These are phyloP conservation scores for Drosophila ogumai DNA, from an alignment of 1,140 invertebrate genomes.

Conservation along the genomic window DNA sequence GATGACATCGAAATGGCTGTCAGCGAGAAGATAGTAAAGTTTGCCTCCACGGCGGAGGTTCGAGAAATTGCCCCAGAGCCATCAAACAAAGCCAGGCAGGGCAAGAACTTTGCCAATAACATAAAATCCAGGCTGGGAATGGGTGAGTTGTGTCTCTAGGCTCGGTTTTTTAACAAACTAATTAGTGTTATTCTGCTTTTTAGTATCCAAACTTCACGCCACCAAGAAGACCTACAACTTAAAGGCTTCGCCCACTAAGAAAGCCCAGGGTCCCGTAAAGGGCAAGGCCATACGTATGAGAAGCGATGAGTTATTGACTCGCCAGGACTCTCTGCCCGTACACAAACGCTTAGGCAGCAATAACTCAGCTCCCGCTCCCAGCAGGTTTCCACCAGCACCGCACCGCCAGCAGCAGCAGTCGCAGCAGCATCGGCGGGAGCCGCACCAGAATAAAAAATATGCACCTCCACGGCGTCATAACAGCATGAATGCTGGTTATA, in stretches of 20 bases:
- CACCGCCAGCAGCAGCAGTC: constrained; percentile 13
- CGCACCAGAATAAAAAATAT: constrained; percentile 28
- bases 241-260: constrained; percentile 68
- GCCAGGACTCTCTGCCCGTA: constrained; percentile 69
- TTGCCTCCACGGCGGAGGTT: constrained; percentile 81
- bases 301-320: constrained; percentile 72
- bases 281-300: constrained; percentile 73
- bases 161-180: background rate
- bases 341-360: constrained; percentile 60
- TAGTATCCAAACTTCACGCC: constrained; percentile 71
- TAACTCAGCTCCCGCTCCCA: background rate
- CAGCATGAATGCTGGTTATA: constrained; percentile 55
- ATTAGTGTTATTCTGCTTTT: background rate
- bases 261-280: constrained; percentile 57
- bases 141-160: constrained; percentile 34
- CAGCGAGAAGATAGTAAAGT: constrained; percentile 79
- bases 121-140: constrained; percentile 77
- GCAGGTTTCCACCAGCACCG: constrained; percentile 15
- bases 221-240: constrained; percentile 76
- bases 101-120: constrained; percentile 60
- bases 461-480: constrained; percentile 32
- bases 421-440: constrained; percentile 18
- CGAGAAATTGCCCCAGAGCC: constrained; percentile 74
- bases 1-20: constrained; percentile 45
- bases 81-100: constrained; percentile 44